Percentiles rank a stretch among this genome's conserved stretches.
Evolutionary conservation across 2,797 vertebrate genomes (phyloP).

Genomic region (Macrochelys suwanniensis): DNA sequence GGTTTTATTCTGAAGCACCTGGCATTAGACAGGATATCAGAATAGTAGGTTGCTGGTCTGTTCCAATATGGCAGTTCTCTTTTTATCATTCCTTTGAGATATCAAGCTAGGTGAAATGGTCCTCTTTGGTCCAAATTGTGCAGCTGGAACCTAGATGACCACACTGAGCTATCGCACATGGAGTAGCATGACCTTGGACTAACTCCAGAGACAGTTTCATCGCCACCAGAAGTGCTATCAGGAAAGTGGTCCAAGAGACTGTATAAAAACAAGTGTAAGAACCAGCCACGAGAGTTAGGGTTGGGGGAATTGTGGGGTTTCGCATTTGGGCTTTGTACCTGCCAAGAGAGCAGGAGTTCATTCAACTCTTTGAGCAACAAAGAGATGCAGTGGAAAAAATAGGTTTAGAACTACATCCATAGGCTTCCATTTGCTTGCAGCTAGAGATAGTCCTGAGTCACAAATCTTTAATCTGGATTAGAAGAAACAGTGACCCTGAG

Average conservation of each 20-base stretch:
- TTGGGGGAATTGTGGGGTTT: not conserved
- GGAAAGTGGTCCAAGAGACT: not conserved
- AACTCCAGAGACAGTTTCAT: not conserved
- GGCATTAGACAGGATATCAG: not conserved
- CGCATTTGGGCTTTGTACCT: constrained; percentile 11
- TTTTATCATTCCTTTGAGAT: not conserved
- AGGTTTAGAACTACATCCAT: not conserved
- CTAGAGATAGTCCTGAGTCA: not conserved
- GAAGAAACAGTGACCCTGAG: fast-evolving
- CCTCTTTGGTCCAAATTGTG: not conserved
- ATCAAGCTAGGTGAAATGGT: not conserved
- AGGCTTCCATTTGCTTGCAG: not conserved
- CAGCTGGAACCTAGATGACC: not conserved
- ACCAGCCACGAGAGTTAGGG: not conserved
- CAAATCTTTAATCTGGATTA: fast-evolving
- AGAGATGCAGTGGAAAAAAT: not conserved
- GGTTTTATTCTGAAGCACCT: not conserved
- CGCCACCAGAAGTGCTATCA: not conserved
- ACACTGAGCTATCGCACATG: not conserved
- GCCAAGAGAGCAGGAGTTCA: not conserved
- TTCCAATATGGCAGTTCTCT: not conserved
- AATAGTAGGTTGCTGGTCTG: not conserved
- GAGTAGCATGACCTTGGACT: not conserved
- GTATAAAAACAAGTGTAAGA: fast-evolving
- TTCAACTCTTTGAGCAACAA: not conserved